phyloP scores from a whole-genome alignment of 2,888 invertebrate genomes.

The Nineta flava region DNA sequence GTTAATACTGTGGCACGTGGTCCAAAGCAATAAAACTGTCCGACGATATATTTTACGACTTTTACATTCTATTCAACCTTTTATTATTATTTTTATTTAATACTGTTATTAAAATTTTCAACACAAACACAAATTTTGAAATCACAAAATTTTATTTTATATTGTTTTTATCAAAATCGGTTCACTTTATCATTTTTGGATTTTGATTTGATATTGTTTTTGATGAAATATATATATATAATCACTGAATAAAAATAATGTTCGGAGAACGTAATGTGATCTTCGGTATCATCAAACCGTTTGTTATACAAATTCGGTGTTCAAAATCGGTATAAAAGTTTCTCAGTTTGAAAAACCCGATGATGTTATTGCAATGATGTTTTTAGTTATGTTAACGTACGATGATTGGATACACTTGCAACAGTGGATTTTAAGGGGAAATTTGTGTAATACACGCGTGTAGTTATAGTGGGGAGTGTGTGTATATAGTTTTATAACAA shows the following conservation, averaged over 20 bases:
- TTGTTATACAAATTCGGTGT: too few relatives aligned
- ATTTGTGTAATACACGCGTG: not conserved
- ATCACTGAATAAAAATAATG: too few relatives aligned
- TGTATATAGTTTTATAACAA: not conserved
- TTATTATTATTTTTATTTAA: not conserved
- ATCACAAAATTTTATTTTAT: too few relatives aligned
- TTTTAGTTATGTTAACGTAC: not conserved
- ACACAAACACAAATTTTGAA: not conserved
- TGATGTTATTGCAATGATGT: too few relatives aligned
- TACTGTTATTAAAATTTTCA: not conserved
- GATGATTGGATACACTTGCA: not conserved
- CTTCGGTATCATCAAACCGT: too few relatives aligned
- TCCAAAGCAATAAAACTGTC: constrained; percentile 33
- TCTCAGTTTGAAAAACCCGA: too few relatives aligned
- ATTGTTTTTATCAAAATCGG: too few relatives aligned
- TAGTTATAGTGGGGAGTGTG: not conserved
- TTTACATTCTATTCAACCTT: not conserved
- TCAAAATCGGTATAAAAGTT: too few relatives aligned
- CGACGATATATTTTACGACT: constrained; percentile 28
- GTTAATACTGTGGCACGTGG: constrained; percentile 29
- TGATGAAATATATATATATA: too few relatives aligned
- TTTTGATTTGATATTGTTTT: too few relatives aligned
- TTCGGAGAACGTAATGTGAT: too few relatives aligned
- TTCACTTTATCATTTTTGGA: too few relatives aligned
- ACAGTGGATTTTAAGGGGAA: not conserved